A percentile compares a stretch with the other conserved stretches of the same genome.
These are phyloP conservation scores for Montipora foliosa DNA, from an alignment of 64 coral and sea anemone species.

Conservation along the genomic window DNA sequence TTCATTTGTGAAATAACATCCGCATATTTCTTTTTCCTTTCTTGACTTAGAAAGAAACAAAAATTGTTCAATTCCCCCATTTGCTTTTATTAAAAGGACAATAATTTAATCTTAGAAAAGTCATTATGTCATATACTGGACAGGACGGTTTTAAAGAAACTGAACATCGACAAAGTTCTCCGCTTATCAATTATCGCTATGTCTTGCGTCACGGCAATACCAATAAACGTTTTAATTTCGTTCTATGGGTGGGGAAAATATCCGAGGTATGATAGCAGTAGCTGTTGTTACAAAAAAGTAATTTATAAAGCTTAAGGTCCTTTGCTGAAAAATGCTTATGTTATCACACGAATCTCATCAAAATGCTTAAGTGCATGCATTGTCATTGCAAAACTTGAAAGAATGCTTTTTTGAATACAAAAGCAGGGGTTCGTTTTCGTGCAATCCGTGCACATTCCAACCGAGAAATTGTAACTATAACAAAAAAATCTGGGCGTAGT, in stretches of 20 bases:
- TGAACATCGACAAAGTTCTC: neutral
- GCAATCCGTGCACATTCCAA: neutral
- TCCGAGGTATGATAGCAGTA: conserved; percentile 18
- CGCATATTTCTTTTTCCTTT: neutral
- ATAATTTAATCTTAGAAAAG: neutral
- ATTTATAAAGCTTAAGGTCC: conserved; percentile 6
- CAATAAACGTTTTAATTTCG: conserved; percentile 2
- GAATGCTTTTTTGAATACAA: neutral
- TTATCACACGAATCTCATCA: neutral
- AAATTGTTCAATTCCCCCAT: neutral
- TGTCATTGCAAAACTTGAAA: conserved; percentile 11
- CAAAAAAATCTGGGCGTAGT: neutral
- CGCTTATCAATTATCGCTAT: neutral
- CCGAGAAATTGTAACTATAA: neutral
- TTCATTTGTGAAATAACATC: neutral
- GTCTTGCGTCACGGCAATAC: neutral
- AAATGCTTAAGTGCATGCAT: neutral
- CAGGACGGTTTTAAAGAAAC: no score
- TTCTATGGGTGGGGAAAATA: conserved; percentile 11
- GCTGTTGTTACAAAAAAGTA: neutral
- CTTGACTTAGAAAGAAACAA: neutral
- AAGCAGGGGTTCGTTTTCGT: neutral
- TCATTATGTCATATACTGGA: neutral
- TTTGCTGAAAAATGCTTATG: conserved; percentile 9
- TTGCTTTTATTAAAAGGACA: neutral